Base-by-base conservation (phyloP, 2,113 vertebrate species). In the Camelus bactrianus region DNA sequence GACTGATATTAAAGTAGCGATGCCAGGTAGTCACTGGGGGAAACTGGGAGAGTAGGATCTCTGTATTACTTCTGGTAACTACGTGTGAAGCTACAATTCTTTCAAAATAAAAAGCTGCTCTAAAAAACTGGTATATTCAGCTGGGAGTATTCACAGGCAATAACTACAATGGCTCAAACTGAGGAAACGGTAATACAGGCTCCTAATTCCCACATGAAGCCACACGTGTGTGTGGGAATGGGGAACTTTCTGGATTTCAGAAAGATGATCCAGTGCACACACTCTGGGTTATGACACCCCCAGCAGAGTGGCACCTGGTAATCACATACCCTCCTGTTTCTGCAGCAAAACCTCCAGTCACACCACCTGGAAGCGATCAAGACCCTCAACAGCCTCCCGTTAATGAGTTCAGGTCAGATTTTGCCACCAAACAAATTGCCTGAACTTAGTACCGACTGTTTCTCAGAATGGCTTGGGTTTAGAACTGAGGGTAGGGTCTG, bases 161-260 rank as follows among this genome's bases (percentile, higher is more conserved):
- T 46, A n/a, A 26, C 15, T 4, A 32, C 19, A 17, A 9, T 5
- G 76, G 24, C 56, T n/a, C 3, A 0, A 20, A 4, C 5, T 0
- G 3, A 16, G 1, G 38, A 28, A 12, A 62, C 1, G 4, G 16
- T 8, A 50, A 76, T 24, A 38, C 0, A 11, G 42, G 26, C 22
- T 65, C 0, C 0, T 8, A 2, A 28, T 16, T 16, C 46, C 30
- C 5, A 2, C 6, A 1, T 3, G 22, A 52, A 6, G 56, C 77
- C 42, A 46, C 0, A 72, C 10, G 4, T 3, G 8, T 11, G 28
- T 20, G 7, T 77, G 69, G 20, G 62, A 67, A 60, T 1, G 0
- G 1, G 94, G 76, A 35, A 30, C 32, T 81, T 10, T 54, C 8
- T 3, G 60, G 58, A 26, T 0, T 60, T 60, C 19, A 54, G 20